Evolutionary conservation across 2,888 invertebrate genomes (phyloP).

Genomic region (Papilio gigon): DNA sequence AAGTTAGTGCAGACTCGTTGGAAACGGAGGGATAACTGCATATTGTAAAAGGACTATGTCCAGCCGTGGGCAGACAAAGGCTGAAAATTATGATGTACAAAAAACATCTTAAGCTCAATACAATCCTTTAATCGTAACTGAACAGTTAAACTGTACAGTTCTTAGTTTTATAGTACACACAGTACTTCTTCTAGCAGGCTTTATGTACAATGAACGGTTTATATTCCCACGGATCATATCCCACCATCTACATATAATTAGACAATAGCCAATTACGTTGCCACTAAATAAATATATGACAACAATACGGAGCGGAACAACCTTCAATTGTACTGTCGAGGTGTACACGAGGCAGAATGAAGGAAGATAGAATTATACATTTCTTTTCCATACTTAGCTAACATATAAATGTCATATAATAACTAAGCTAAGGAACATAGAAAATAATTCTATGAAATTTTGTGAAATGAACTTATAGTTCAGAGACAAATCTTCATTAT

Average conservation of each 20-base stretch:
- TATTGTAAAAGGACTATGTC: too few species aligned
- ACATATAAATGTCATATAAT: neutral
- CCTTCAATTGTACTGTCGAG: constrained; percentile 28
- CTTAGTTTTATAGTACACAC: too few species aligned
- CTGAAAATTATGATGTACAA: too few species aligned
- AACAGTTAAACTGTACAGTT: too few species aligned
- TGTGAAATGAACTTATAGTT: too few species aligned
- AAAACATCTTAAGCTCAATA: too few species aligned
- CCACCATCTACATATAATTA: constrained; percentile 11
- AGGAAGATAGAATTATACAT: constrained; percentile 10
- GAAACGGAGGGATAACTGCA: too few species aligned
- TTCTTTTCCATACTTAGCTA: neutral
- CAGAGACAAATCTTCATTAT: too few species aligned
- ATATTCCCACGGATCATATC: constrained; percentile 21
- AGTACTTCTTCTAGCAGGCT: too few species aligned
- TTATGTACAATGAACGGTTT: constrained; percentile 2
- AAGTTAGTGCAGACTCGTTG: too few species aligned
- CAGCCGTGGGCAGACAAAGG: too few species aligned
- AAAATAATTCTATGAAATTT: neutral
- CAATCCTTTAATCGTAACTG: too few species aligned
- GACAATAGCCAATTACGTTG: constrained; percentile 34
- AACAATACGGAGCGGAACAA: constrained; percentile 19
- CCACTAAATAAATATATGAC: constrained; percentile 36
- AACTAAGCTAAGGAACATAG: neutral
- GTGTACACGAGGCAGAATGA: constrained; percentile 4